A percentile compares a stretch with the other conserved stretches of the same genome.
Conservation (phyloP, 2,888 invertebrate genomes). For the Patella depressa region DNA sequence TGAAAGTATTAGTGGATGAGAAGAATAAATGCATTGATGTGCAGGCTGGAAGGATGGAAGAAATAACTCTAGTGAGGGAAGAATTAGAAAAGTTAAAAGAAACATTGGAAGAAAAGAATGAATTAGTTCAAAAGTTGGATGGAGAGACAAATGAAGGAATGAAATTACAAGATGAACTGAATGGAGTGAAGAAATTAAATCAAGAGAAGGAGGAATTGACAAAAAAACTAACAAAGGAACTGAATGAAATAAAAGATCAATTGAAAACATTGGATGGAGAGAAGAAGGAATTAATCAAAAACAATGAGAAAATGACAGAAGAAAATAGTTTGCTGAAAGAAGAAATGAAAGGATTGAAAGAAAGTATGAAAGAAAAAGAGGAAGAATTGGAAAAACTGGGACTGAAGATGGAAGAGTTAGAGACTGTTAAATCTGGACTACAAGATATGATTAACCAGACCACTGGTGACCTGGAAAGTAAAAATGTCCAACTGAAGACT, state of each 20-base stretch:
- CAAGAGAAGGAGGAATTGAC: slow-evolving; percentile 27
- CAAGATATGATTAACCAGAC: slow-evolving; percentile 47
- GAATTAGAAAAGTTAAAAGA: slow-evolving; percentile 75
- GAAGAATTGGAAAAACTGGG: slow-evolving; percentile 28
- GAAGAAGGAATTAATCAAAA: slow-evolving; percentile 64
- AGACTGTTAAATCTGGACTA: slow-evolving; percentile 41
- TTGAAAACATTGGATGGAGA: slow-evolving; percentile 70
- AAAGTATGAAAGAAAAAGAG: slow-evolving; percentile 27
- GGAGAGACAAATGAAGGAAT: slow-evolving; percentile 1
- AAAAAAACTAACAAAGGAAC: slow-evolving; percentile 12
- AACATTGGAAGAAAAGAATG: slow-evolving; percentile 39
- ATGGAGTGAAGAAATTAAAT: slow-evolving; percentile 23
- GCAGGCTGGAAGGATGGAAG: slow-evolving; percentile 29
- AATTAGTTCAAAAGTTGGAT: slow-evolving; percentile 29
- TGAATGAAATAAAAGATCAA: slow-evolving; percentile 20
- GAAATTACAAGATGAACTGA: slow-evolving; percentile 10
- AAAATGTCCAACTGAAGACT: slow-evolving; percentile 29
- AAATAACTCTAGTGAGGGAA: slow-evolving; percentile 73
- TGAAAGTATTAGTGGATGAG: slow-evolving; percentile 16
- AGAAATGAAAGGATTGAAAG: background rate
- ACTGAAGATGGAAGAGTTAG: slow-evolving; percentile 77
- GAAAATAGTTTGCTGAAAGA: slow-evolving; percentile 14
- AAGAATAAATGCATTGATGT: slow-evolving; percentile 18
- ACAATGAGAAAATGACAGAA: slow-evolving; percentile 40
- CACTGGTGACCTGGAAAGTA: slow-evolving; percentile 38